Evolutionary conservation across 2,888 invertebrate genomes (phyloP), one percentile per base, ranked within the genome.

Genomic region (Eucera pruinosa): DNA sequence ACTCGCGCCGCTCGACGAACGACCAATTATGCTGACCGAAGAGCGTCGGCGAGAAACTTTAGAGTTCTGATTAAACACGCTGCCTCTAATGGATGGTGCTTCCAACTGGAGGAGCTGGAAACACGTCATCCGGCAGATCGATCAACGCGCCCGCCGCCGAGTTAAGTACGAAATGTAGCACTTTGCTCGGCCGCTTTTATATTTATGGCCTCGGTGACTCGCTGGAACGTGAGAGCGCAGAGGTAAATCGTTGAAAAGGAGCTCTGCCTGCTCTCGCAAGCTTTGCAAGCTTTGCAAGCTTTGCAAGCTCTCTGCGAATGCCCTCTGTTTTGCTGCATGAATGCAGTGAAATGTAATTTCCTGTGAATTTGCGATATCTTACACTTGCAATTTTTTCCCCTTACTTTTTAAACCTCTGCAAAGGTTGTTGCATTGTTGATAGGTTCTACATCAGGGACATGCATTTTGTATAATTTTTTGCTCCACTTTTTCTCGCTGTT

Each of bases 31-130:
- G 77, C 85, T 78, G 80, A 73, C 82, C 78, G 83, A 71, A 62
- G 78, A 60, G 71, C 43, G 52, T 57, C 84, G 69, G 82, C 82
- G 85, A 81, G 85, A 83, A 89, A 91, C 90, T 91, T 90, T 90
- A 84, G 90, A 92, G 91, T 91, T 91, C 89, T 91, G 91, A 92
- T 92, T 91, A 92, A 92, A 92, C 90, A 90, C 84, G 88, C 75
- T 82, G 80, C 86, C 62, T 86, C 87, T 91, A 91, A 91, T 91
- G 91, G 91, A 91, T 90, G 90, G 89, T 88, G 86, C 89, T 89
- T 82, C 83, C 82, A 65, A 65, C 50, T 54, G 78, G 76, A 82
- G 81, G 81, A 80, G 83, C 74, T 80, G 75, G 72, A 62, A 80
- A 82, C 83, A 82, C 83, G 83, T 82, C 82, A 81, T 80, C 68